Base-by-base conservation (phyloP, 2,888 invertebrate genomes). In the Dryococelus australis region DNA sequence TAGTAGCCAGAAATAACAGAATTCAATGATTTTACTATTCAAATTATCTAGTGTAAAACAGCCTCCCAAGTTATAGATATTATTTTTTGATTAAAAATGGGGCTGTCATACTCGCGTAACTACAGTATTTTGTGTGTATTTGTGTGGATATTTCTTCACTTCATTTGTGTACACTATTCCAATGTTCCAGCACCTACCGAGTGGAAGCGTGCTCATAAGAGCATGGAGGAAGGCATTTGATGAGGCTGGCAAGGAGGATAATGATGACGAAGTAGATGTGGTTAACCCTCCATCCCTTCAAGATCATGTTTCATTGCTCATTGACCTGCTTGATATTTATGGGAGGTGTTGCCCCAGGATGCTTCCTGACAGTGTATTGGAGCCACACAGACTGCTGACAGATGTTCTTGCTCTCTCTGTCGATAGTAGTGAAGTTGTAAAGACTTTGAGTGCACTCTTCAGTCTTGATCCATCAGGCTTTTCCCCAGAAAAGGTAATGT, bases 151-250 rank as follows among this genome's bases (percentile, higher is more conserved):
- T 35, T 35, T 35, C 35, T 35, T 35, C 35, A 35, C 47, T 47
- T 47, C 47, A 47, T 10, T 47, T 47, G 4, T 47, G 0, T 47
- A 6, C 47, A 6, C 47, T 16, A 8, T 47, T 47, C 47, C 16
- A 47, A 47, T 47, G 16, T 47, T 89, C 0, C 85, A 91, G 91
- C 91, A 92, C 90, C 91, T 93, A 87, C 93, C 93, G 13, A 91
- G 90, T 86, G 91, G 92, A 35, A 90, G 91, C 83, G 87, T 88
- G 87, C 89, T 93, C 85, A 89, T 93, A 12, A 90, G 90, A 79
- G 89, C 92, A 86, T 93, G 93, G 93, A 91, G 90, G 43, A 88
- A 89, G 87, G 65, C 65, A 2, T 90, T 89, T n/a, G 90, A 91
- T 47, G 84, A 43, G 47, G n/a, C 87, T 10, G 88, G 89, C 13